Percentiles rank a stretch among this genome's conserved stretches.
Evolutionary conservation across 2,113 vertebrate species (phyloP).

Genomic region (Empidonax alnorum): DNA sequence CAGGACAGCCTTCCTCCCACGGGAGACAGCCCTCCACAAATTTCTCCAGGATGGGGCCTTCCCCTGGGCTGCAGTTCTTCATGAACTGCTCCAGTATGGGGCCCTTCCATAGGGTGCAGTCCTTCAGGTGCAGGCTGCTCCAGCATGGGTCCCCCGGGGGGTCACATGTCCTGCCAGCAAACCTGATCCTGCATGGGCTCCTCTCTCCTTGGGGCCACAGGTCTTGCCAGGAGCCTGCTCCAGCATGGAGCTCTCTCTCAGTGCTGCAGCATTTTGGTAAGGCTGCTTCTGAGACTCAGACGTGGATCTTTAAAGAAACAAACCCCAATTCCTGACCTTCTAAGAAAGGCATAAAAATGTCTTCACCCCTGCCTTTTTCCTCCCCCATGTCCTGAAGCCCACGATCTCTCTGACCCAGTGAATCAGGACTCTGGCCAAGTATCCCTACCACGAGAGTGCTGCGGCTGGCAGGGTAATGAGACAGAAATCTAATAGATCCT

Average conservation of each 20-base stretch:
- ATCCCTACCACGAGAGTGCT: neutral
- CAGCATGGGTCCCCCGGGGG: neutral
- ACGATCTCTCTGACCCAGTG: neutral
- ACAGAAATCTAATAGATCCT: neutral
- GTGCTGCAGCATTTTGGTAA: neutral
- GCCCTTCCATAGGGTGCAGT: neutral
- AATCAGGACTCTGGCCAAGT: neutral
- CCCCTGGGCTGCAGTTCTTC: neutral
- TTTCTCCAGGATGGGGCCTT: fast-evolving
- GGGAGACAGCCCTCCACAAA: neutral
- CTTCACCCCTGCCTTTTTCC: fast-evolving
- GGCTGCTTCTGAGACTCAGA: neutral
- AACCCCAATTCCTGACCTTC: neutral
- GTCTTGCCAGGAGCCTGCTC: neutral
- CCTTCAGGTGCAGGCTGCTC: neutral
- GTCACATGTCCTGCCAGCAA: neutral
- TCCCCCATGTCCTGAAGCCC: neutral
- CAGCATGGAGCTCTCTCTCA: neutral
- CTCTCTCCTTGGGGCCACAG: neutral
- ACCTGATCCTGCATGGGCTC: neutral
- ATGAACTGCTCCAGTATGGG: neutral
- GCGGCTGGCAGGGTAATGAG: slow-evolving; percentile 1
- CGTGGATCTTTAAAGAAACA: neutral
- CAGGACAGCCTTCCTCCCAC: fast-evolving
- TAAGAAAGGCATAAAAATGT: neutral